phyloP scores from a whole-genome alignment of 2,797 vertebrate genomes.

The Amniataba percoides region DNA sequence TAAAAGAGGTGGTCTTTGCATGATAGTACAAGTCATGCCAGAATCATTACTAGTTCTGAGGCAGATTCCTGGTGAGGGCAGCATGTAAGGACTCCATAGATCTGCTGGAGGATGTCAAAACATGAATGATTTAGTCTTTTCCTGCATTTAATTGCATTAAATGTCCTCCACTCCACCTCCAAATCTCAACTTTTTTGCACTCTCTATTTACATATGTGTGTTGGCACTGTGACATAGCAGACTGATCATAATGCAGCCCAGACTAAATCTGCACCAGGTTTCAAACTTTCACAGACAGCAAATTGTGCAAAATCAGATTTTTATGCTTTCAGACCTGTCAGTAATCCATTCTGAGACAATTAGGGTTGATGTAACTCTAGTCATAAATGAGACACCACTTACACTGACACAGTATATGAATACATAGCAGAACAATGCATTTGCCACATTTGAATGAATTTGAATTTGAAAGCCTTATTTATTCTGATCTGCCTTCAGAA shows the following conservation, averaged over 20 bases:
- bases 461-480: not conserved
- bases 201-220: not conserved
- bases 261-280: not conserved
- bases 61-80: not conserved
- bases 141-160: not conserved
- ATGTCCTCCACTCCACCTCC: too few relatives aligned
- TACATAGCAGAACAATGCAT: conserved; percentile 1
- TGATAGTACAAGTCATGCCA: not conserved
- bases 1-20: not conserved
- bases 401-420: not conserved
- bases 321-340: conserved; percentile 7
- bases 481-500: not conserved
- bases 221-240: not conserved
- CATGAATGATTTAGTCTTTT: not conserved
- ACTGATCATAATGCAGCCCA: not conserved
- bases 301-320: not conserved
- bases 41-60: too few relatives aligned
- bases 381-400: conserved; percentile 6
- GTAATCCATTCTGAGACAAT: not conserved
- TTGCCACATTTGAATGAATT: not conserved
- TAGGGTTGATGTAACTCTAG: not conserved
- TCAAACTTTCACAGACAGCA: not conserved
- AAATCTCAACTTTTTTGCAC: not conserved
- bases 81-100: not conserved
- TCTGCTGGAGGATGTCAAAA: not conserved